Percentiles rank a stretch among this genome's conserved stretches.
Conservation (phyloP, 2,113 vertebrate species). For the Aegypius monachus region DNA sequence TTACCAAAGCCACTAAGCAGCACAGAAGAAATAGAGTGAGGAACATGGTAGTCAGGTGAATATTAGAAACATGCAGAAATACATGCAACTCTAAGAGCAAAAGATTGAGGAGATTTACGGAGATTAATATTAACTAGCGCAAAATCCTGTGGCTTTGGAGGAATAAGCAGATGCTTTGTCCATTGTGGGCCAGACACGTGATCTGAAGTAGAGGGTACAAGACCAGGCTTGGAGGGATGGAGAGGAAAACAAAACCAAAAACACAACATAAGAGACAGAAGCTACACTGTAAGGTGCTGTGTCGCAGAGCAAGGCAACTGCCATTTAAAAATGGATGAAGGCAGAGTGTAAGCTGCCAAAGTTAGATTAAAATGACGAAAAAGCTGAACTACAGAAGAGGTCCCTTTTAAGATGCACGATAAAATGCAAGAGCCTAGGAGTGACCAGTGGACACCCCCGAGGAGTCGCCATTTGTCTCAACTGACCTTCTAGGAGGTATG, state of each 20-base stretch:
- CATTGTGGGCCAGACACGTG: not conserved
- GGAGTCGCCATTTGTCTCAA: not conserved
- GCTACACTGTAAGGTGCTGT: not conserved
- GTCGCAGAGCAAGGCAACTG: not conserved
- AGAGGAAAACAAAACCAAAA: not conserved
- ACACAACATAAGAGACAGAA: rapidly evolving
- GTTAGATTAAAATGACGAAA: not conserved
- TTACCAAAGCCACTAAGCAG: not conserved
- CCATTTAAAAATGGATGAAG: not conserved
- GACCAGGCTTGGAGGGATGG: not conserved
- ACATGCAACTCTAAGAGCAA: not conserved
- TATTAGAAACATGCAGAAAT: not conserved
- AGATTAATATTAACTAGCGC: conserved; percentile 36
- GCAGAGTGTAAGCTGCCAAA: not conserved
- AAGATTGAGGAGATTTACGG: not conserved
- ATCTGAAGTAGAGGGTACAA: not conserved
- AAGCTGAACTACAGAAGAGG: not conserved
- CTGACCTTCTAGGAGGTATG: not conserved
- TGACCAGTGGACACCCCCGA: not conserved
- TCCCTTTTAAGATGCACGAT: not conserved
- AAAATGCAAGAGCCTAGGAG: not conserved
- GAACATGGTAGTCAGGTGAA: not conserved
- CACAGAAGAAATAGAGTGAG: not conserved
- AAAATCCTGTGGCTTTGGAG: conserved; percentile 36
- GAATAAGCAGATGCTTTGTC: conserved; percentile 39